Evolutionary conservation across 2,113 vertebrate species (phyloP).

Genomic region (Lampris megalopsis): DNA sequence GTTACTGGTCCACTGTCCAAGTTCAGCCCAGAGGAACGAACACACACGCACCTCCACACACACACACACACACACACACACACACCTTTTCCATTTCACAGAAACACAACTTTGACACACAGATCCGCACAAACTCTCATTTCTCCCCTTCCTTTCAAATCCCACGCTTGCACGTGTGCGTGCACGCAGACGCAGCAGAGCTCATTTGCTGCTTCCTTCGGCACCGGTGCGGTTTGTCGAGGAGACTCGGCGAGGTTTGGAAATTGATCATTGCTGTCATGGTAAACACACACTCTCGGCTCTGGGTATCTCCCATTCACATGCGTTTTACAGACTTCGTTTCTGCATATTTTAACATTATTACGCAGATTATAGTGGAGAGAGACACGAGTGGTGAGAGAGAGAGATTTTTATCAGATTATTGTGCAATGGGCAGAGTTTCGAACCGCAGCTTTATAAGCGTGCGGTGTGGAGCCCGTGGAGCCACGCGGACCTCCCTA

Average conservation of each 20-base stretch:
- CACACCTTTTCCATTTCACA: not conserved
- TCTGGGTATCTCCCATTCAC: no score
- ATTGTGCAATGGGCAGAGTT: no score
- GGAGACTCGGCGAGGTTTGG: conserved; percentile 7
- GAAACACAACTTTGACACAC: not conserved
- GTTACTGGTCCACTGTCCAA: conserved; percentile 31
- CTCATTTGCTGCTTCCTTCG: not conserved
- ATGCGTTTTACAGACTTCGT: not conserved
- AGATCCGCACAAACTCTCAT: not conserved
- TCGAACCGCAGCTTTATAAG: no score
- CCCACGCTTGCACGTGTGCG: not conserved
- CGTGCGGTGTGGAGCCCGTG: no score
- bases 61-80: conserved; percentile 1
- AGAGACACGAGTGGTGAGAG: not conserved
- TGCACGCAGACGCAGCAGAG: not conserved
- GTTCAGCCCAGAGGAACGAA: conserved; percentile 27
- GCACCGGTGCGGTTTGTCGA: conserved; percentile 11
- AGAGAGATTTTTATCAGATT: no score
- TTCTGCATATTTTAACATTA: not conserved
- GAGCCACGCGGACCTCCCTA: conserved; percentile 8
- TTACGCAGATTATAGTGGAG: not conserved
- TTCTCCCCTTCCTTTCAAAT: not conserved
- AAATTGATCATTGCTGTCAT: conserved; percentile 12
- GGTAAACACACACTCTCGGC: not conserved
- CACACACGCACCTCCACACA: not conserved